Base-by-base conservation (phyloP, 2,888 invertebrate species). In the Oscheius sp. region DNA sequence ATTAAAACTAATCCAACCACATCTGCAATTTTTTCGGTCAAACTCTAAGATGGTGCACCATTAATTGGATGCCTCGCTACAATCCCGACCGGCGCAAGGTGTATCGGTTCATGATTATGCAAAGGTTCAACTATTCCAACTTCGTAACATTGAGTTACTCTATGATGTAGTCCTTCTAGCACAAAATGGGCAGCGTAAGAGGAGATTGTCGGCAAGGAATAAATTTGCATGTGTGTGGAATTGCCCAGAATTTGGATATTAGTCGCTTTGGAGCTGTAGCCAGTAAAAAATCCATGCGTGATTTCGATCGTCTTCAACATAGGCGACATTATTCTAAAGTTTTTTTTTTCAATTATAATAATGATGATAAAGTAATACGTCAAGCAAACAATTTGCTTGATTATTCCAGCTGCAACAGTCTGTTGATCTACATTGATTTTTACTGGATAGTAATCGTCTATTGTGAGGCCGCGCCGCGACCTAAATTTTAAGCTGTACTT, bases 231-330 rank as follows among this genome's bases (percentile, higher is more conserved):
- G 15, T 39, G 50, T n/a, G 58, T 68, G 6, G 68, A 58, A 37
- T 58, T 58, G 39, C 34, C 23, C 23, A 65, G 25, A 37, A 73
- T n/a, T 0, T 29, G 45, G 23, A 77, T 58, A 10, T 65, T 58
- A 10, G 58, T 48, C 15, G 58, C 23, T n/a, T 53, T 70, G 0
- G 83, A 72, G n/a, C 74, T 72, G 71, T 81, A 84, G 3, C 82
- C 81, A 0, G 85, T 85, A 70, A 75, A 84, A 12, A 82, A 66
- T 3, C 84, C 84, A 64, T 85, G 85, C 12, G 78, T 76, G 12
- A 85, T 75, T 57, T 85, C 83, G 0, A 85, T 52, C 3, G 75
- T 73, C 37, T 70, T 73, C 34, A 85, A 71, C 10, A 79, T 58
- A 1, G 78, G 77, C 10, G 77, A 77, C 10, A 65, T 68, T 0